These are phyloP conservation scores for Oncorhynchus keta DNA, from an alignment of 2,113 vertebrate species.

Conservation along the genomic window DNA sequence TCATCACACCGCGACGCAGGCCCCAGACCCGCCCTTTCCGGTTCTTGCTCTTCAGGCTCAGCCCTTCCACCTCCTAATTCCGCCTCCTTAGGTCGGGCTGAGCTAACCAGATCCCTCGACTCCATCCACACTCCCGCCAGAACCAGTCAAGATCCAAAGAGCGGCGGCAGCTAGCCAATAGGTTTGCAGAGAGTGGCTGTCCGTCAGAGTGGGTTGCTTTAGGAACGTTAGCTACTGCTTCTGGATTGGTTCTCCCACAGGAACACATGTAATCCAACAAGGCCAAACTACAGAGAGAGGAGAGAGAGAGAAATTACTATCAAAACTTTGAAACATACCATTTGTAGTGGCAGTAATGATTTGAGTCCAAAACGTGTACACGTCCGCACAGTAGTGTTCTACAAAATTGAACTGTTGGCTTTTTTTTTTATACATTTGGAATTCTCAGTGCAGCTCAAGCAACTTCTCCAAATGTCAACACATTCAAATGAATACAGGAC, in stretches of 20 bases:
- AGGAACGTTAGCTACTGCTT: conserved; percentile 64
- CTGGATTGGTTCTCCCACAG: conserved; percentile 61
- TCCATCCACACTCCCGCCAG: conserved; percentile 84
- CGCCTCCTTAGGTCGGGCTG: conserved; percentile 82
- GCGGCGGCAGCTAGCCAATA: conserved; percentile 65
- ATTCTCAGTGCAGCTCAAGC: no score
- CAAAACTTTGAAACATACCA: background rate
- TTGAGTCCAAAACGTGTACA: no score
- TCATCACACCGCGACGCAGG: conserved; percentile 84
- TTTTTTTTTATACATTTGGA: no score
- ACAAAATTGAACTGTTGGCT: background rate
- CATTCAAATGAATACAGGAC: no score
- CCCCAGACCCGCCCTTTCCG: conserved; percentile 65
- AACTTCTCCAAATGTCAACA: no score
- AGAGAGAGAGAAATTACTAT: conserved; percentile 39
- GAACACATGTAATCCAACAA: conserved; percentile 61
- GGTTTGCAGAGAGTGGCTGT: conserved; percentile 50
- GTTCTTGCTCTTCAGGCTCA: conserved; percentile 83
- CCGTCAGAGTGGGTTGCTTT: conserved; percentile 42
- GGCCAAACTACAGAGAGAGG: conserved; percentile 54
- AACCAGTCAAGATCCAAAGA: conserved; percentile 67
- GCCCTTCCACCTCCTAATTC: conserved; percentile 83
- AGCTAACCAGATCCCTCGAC: conserved; percentile 87
- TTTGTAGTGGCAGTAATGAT: background rate
- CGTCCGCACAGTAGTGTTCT: background rate